Percentiles rank a stretch among this genome's conserved stretches.
Evolutionary conservation across 2,797 vertebrate species (phyloP).

Genomic region (Antennarius maculatus): DNA sequence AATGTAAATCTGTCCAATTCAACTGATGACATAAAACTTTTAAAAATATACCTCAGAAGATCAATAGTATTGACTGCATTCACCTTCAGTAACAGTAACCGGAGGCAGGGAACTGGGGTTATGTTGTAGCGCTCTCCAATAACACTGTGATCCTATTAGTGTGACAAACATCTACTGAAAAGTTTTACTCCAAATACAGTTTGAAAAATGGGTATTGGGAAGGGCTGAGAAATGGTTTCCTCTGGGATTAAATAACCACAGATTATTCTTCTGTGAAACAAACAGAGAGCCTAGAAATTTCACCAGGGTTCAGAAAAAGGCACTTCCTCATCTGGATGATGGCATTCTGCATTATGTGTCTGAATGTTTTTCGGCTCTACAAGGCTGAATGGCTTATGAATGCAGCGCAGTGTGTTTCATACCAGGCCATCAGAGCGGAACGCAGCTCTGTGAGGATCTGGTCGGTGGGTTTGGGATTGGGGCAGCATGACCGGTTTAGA

Average conservation of each 20-base stretch:
- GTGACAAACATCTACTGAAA: background rate
- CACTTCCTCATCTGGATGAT: background rate
- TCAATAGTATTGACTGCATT: background rate
- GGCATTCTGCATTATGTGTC: conserved; percentile 12
- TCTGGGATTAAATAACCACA: conserved; percentile 34
- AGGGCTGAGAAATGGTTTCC: conserved; percentile 11
- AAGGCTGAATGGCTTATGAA: background rate
- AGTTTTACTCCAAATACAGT: background rate
- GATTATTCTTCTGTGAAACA: conserved; percentile 23
- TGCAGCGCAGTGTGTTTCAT: conserved; percentile 66
- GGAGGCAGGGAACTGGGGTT: background rate
- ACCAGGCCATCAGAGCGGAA: conserved; percentile 91
- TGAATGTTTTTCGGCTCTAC: conserved; percentile 4
- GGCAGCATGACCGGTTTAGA: conserved; percentile 97
- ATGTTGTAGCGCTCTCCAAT: conserved; percentile 1
- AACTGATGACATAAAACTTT: background rate
- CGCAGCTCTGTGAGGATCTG: conserved; percentile 83
- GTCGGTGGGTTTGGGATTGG: conserved; percentile 81
- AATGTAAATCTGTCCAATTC: background rate
- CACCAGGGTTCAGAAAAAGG: conserved; percentile 4
- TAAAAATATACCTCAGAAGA: background rate
- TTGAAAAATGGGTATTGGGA: conserved; percentile 16
- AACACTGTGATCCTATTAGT: background rate
- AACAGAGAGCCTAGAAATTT: conserved; percentile 31
- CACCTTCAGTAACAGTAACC: background rate